phyloP scores from a whole-genome alignment of 23 tunicate species.

The Styela clava region DNA sequence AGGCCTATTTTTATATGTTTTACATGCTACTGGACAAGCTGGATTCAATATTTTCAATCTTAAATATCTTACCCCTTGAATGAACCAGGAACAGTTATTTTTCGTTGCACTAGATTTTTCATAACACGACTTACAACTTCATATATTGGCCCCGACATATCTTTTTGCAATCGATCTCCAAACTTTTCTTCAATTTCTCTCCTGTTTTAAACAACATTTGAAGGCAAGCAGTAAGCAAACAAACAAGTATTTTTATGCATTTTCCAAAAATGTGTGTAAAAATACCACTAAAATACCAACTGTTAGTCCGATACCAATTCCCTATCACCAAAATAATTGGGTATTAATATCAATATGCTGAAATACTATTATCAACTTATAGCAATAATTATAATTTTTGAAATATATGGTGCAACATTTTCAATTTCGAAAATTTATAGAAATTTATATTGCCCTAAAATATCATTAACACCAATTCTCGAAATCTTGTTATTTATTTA shows the following conservation, averaged over 20 bases:
- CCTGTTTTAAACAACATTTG: conserved; percentile 20
- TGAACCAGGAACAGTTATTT: conserved; percentile 91
- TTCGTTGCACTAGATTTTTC: conserved; percentile 77
- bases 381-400: too few species aligned
- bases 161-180: conserved; percentile 66
- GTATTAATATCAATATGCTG: too few species aligned
- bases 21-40: too few species aligned
- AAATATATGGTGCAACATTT: too few species aligned
- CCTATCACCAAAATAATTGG: neutral
- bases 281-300: neutral
- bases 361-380: too few species aligned
- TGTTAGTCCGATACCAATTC: neutral
- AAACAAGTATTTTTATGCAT: neutral
- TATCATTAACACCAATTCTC: too few species aligned
- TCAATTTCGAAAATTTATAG: too few species aligned
- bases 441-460: too few species aligned
- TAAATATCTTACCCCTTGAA: conserved; percentile 47
- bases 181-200: conserved; percentile 81
- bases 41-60: too few species aligned
- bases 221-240: neutral
- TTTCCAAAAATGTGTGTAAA: neutral
- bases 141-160: conserved; percentile 82
- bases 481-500: too few species aligned
- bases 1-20: too few species aligned
- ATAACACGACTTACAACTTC: conserved; percentile 90